phyloP scores from a whole-genome alignment of 2,797 vertebrate species.

The Denticeps clupeoides region DNA sequence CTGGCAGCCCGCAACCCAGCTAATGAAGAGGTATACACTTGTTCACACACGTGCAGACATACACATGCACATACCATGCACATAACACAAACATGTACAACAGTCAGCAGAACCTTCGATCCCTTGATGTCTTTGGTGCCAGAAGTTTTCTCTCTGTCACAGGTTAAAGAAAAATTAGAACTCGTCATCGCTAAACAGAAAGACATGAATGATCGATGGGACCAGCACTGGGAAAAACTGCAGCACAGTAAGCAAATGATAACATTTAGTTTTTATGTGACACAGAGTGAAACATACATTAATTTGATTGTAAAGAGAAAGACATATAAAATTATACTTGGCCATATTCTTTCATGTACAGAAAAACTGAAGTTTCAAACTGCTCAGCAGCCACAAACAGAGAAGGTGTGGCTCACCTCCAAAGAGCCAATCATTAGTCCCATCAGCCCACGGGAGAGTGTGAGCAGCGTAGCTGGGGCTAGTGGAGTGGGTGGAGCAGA shows the following conservation, averaged over 20 bases:
- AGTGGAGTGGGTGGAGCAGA: conserved; percentile 54
- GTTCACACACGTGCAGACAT: conserved; percentile 1
- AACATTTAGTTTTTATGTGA: too few species aligned
- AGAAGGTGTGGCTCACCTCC: conserved; percentile 79
- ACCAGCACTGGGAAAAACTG: conserved; percentile 60
- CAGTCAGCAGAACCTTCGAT: background rate
- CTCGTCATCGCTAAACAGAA: conserved; percentile 78
- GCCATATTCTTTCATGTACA: conserved; percentile 37
- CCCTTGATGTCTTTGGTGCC: too few species aligned
- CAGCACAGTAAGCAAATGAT: conserved; percentile 54
- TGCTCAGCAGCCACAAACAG: conserved; percentile 71
- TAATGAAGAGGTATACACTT: conserved; percentile 70
- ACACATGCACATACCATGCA: background rate
- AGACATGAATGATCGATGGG: conserved; percentile 79
- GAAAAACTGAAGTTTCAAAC: conserved; percentile 82
- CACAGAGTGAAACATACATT: too few species aligned
- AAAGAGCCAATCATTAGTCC: conserved; percentile 72
- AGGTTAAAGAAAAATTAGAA: conserved; percentile 85
- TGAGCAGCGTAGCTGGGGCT: background rate
- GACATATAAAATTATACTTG: too few species aligned
- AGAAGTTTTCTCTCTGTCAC: conserved; percentile 5
- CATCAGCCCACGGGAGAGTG: background rate
- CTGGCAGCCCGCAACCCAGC: conserved; percentile 78
- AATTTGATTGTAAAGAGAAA: too few species aligned
- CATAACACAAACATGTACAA: background rate